Evolutionary conservation across 2,113 vertebrate genomes (phyloP), one percentile per base, ranked within the genome.

Genomic region (Corydoras maculifer): DNA sequence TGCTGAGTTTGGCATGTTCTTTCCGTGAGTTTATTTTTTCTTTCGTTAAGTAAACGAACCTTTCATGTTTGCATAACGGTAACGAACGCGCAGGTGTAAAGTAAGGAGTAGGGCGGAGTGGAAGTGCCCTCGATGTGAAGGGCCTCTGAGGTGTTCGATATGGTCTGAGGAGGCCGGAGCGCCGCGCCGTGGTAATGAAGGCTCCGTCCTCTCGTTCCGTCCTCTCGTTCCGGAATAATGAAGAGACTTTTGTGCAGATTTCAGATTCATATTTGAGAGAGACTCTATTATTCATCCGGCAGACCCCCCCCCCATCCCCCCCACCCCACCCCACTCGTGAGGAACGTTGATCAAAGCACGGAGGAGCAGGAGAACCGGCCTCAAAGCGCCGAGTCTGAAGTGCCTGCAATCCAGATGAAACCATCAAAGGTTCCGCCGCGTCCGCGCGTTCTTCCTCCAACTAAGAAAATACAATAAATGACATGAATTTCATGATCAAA

Each of bases 401-500:
- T 66, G 71, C 11, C 29, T 66, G 57, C 63, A 59, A 67, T 73
- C 54, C 71, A 73, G 71, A 65, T 62, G 59, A 74, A 62, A 48
- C 58, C 64, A 68, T 67, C 72, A 74, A 61, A 67, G 64, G 58
- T 50, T 12, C 72, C 53, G 43, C 58, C 3, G 57, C 72, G 43
- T 43, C 53, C 72, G 51, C 54, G 58, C 0, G 18, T 4, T 30
- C 13, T 57, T 57, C 14, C 54, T 7, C 54, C 51, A n/a, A n/a
- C 54, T 8, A 50, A 35, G 13, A 67, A 25, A n/a, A 14, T 35
- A 15, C 64, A 18, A 55, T 61, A 67, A 66, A 67, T 6, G 8
- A 68, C 58, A 12, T 49, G 65, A 73, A 73, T 67, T 43, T 35
- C 18, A 13, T 73, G 72, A 74, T 74, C 72, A 74, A 74, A 73